Percentiles rank a stretch among this genome's conserved stretches.
Evolutionary conservation across 2,113 vertebrate genomes (phyloP).

Genomic region (Myiopsitta monachus): DNA sequence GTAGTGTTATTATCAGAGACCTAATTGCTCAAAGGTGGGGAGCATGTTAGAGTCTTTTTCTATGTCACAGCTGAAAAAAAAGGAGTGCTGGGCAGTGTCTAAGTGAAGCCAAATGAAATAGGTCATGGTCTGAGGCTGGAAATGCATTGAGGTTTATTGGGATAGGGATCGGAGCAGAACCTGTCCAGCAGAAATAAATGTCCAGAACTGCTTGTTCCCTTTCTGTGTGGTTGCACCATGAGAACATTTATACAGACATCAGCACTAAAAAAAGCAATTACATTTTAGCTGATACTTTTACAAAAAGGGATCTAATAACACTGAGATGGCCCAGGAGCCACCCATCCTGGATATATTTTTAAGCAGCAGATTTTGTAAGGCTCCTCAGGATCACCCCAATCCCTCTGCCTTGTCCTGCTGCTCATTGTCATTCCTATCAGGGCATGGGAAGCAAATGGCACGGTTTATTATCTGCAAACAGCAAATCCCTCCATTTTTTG

Average conservation of each 20-base stretch:
- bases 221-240: neutral
- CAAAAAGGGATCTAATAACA: neutral
- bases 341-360: neutral
- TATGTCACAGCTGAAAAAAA: too few species aligned
- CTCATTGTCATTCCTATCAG: accelerated
- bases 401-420: too few species aligned
- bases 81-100: neutral
- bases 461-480: neutral
- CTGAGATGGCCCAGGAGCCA: neutral
- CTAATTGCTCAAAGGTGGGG: neutral
- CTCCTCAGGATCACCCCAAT: neutral
- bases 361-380: neutral
- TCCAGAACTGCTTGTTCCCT: neutral
- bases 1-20: neutral
- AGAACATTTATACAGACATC: neutral
- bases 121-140: neutral
- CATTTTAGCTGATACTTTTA: neutral
- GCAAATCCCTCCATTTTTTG: neutral
- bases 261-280: neutral
- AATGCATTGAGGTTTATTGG: neutral
- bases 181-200: neutral
- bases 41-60: neutral
- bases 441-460: neutral
- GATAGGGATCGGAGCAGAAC: accelerated
- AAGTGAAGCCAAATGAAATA: accelerated